Conservation (phyloP, 2,888 invertebrate species). For the Monopis laevigella region DNA sequence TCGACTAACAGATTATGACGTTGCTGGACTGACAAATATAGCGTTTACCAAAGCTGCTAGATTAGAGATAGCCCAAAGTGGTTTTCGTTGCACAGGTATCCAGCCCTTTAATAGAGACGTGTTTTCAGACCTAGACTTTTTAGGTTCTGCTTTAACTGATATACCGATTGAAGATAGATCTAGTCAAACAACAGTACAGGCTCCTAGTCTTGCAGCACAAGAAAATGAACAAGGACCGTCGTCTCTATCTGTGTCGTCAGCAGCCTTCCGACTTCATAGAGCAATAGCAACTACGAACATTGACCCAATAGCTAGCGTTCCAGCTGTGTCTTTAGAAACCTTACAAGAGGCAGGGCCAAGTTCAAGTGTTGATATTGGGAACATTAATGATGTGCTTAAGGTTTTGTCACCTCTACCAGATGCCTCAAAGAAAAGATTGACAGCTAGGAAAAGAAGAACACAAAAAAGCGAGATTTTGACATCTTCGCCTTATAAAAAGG, state of each 20-base stretch:
- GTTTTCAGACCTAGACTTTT: constrained; percentile 18
- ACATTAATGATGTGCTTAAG: no score
- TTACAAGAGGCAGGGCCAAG: no score
- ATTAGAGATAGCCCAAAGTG: constrained; percentile 16
- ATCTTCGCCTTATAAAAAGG: constrained; percentile 12
- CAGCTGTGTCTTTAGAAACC: constrained; percentile 6
- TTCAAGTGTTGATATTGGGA: no score
- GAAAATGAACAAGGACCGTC: no score
- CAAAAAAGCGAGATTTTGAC: constrained; percentile 14
- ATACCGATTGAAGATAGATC: constrained; percentile 18
- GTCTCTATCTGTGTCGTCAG: no score
- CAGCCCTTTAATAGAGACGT: constrained; percentile 18
- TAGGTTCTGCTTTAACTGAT: constrained; percentile 27
- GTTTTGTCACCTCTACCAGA: constrained; percentile 13
- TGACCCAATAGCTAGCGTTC: constrained; percentile 9
- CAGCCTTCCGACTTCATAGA: no score
- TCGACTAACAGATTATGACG: constrained; percentile 20
- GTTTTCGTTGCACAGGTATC: constrained; percentile 29
- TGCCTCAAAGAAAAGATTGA: constrained; percentile 11
- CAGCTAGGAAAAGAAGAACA: constrained; percentile 12
- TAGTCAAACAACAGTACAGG: no score
- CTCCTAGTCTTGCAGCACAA: no score
- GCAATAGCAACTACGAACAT: no score
- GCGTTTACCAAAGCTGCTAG: constrained; percentile 19
- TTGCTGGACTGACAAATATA: constrained; percentile 18